Conservation (phyloP, 2,888 invertebrate species). For the Eremobia ochroleuca region DNA sequence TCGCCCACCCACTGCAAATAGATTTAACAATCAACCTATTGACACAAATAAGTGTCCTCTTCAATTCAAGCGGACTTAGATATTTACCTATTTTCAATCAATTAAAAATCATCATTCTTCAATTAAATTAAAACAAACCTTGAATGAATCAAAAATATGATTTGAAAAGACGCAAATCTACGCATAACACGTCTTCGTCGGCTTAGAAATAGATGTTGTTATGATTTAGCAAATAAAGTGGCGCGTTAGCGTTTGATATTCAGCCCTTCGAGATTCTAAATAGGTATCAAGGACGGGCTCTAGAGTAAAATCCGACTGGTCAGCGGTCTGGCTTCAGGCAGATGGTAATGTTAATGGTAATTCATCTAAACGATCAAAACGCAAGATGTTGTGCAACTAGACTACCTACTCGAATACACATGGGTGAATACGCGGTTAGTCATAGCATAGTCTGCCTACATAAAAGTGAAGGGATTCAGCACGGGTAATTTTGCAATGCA, state of each 20-base stretch:
- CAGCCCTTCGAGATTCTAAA: slow-evolving; percentile 25
- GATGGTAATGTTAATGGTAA: slow-evolving; percentile 19
- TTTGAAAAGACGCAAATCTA: slow-evolving; percentile 14
- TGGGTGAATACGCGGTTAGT: slow-evolving; percentile 62
- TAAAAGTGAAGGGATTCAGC: slow-evolving; percentile 70
- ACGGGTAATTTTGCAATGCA: slow-evolving; percentile 57
- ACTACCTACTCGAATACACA: slow-evolving; percentile 54
- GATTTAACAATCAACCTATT: slow-evolving; percentile 76
- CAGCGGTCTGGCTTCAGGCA: slow-evolving; percentile 10
- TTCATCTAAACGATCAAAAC: slow-evolving; percentile 51
- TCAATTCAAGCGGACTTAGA: slow-evolving; percentile 40
- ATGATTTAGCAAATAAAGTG: slow-evolving; percentile 38
- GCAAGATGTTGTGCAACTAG: slow-evolving; percentile 58
- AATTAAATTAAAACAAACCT: slow-evolving; percentile 23
- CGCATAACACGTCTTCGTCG: background rate
- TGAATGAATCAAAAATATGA: background rate
- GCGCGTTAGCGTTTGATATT: slow-evolving; percentile 39
- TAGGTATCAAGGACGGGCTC: slow-evolving; percentile 31
- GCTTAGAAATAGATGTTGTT: slow-evolving; percentile 40
- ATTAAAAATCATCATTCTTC: slow-evolving; percentile 19
- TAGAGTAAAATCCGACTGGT: background rate
- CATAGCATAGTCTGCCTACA: slow-evolving; percentile 67
- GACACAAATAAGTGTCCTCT: slow-evolving; percentile 68
- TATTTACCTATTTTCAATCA: slow-evolving; percentile 39
- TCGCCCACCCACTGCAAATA: slow-evolving; percentile 70